Base-by-base conservation (phyloP, 2,888 invertebrate species). In the Apomyelois bistriatella region DNA sequence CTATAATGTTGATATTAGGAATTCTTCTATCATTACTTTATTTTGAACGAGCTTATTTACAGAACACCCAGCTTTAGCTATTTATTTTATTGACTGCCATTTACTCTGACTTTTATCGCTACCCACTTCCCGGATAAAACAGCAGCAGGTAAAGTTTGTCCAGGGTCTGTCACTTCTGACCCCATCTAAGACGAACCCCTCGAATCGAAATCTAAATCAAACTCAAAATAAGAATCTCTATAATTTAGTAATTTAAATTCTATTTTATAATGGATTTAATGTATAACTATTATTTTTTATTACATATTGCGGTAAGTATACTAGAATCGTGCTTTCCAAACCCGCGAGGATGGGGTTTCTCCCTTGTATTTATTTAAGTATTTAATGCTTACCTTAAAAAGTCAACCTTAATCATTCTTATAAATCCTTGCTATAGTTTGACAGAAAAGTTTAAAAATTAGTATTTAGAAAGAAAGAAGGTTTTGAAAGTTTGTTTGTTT, bases 41-140 rank as follows among this genome's bases (percentile, higher is more conserved):
- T 32, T 22, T 10, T 32, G 32, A 4, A 32, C 10, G 7, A 32
- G 32, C 88, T 89, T 90, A 90, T 90, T 90, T 90, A 90, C 90
- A 88, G 89, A 88, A 87, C 85, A 87, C 89, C 87, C 87, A 82
- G 85, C 85, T 83, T 75, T 79, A 68, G 85, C 88, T 90, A 90
- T 90, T 90, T 90, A 90, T 90, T 90, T 90, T 90, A 90, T 90
- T 88, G 90, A 87, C 89, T 85, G 82, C 87, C 88, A 85, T 90
- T 90, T 89, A 85, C 73, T 76, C 82, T 85, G 88, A 89, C 86
- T 89, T 89, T 88, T 90, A 90, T 90, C 82, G 85, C 79, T 80
- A 76, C 78, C 85, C 82, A 79, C 82, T 87, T 87, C 77, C 85
- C 79, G 80, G 81, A 80, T 82, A 85, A 86, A 86, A 85, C 81